These are phyloP conservation scores for Myotis myotis DNA, from an alignment of 2,797 vertebrate genomes.

Conservation along the genomic window DNA sequence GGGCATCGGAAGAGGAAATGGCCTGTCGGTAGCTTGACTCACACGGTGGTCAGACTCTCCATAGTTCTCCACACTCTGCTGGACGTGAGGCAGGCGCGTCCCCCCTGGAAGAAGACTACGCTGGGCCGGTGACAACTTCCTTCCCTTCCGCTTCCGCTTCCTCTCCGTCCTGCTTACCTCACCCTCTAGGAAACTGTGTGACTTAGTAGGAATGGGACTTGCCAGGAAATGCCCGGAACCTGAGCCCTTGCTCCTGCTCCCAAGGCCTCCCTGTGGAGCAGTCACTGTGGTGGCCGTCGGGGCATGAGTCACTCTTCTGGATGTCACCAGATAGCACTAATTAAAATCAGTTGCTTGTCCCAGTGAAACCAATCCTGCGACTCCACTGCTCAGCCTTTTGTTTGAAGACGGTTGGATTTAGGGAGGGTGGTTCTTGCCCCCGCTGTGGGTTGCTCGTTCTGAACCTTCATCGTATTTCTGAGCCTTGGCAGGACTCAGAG, in stretches of 20 bases:
- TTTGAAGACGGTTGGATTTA: neutral
- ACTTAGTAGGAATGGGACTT: neutral
- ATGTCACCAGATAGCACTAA: neutral
- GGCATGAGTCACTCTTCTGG: slow-evolving; percentile 7
- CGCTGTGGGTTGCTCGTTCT: neutral
- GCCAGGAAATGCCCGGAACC: neutral
- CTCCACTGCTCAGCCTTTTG: neutral
- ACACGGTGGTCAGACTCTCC: accelerated
- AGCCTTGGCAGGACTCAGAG: neutral
- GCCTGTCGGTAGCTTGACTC: neutral
- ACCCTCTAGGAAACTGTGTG: neutral
- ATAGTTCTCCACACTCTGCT: neutral
- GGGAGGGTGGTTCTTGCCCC: accelerated
- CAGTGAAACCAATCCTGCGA: neutral
- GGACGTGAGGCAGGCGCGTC: neutral
- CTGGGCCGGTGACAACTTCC: neutral
- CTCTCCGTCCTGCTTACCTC: neutral
- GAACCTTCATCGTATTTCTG: neutral
- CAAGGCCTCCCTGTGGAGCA: neutral
- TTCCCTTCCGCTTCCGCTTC: neutral
- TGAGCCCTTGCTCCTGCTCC: neutral
- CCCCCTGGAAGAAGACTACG: accelerated
- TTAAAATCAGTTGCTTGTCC: slow-evolving; percentile 1
- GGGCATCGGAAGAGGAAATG: slow-evolving; percentile 30
- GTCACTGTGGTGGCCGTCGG: neutral